Percentiles rank a stretch among this genome's conserved stretches.
Conservation (phyloP, 1,140 invertebrate genomes). For the Hylyphantes graminicola region DNA sequence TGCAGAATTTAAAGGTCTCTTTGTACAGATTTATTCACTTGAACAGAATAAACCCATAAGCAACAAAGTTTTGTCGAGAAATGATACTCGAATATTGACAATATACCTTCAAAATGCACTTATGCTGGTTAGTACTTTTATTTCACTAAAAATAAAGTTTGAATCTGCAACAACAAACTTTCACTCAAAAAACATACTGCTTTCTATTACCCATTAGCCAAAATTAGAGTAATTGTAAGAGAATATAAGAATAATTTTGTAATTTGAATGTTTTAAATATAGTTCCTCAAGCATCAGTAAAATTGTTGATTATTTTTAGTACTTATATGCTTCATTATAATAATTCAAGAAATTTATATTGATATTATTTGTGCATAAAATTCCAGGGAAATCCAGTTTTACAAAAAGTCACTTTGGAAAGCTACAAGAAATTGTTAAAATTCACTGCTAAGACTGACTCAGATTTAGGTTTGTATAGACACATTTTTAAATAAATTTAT, state of each 20-base stretch:
- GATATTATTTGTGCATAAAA: neutral
- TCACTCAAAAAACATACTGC: too few species aligned
- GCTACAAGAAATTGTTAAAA: conserved; percentile 7
- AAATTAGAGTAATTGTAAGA: too few species aligned
- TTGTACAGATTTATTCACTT: neutral
- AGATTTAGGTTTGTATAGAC: conserved; percentile 4
- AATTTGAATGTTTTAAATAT: too few species aligned
- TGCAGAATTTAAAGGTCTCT: neutral
- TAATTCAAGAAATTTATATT: conserved; percentile 1
- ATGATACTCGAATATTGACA: conserved; percentile 8
- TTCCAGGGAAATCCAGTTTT: conserved; percentile 22
- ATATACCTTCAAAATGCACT: conserved; percentile 18
- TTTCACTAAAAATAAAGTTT: neutral
- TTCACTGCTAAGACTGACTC: conserved; percentile 16
- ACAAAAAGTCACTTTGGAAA: conserved; percentile 3
- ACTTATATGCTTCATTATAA: too few species aligned
- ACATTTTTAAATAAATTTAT: neutral
- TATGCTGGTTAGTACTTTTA: neutral
- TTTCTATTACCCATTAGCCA: too few species aligned
- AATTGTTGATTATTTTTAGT: too few species aligned
- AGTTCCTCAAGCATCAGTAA: too few species aligned
- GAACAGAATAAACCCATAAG: neutral
- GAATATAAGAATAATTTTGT: too few species aligned
- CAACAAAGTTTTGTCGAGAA: neutral
- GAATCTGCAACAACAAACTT: neutral